Conservation (phyloP, 2,113 vertebrate genomes). For the Scomber colias region DNA sequence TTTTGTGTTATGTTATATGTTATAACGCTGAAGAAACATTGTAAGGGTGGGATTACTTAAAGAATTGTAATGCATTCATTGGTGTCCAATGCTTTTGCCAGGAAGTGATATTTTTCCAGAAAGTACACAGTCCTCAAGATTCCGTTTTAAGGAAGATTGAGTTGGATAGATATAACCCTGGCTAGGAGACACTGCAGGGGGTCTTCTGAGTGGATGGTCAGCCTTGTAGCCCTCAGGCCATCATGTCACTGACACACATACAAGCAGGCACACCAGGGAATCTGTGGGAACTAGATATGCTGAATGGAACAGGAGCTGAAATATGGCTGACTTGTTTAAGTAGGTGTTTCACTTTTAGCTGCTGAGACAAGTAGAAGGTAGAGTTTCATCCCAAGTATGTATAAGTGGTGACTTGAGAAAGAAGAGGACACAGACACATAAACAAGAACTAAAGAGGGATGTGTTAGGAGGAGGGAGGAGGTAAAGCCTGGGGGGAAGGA, state of each 20-base stretch:
- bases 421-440: not conserved
- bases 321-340: not conserved
- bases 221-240: conserved; percentile 73
- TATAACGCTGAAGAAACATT: too few relatives aligned
- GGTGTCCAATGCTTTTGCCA: too few relatives aligned
- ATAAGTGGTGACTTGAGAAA: not conserved
- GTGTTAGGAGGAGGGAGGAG: not conserved
- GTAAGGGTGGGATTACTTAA: not conserved
- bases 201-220: conserved; percentile 53
- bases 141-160: not conserved
- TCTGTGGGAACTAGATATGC: not conserved
- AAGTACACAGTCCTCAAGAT: too few relatives aligned
- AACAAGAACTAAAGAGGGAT: not conserved
- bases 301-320: conserved; percentile 8
- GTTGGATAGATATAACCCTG: conserved; percentile 21
- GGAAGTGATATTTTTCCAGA: too few relatives aligned
- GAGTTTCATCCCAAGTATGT: not conserved
- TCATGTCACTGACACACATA: conserved; percentile 54
- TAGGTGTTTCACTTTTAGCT: not conserved
- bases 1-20: too few relatives aligned
- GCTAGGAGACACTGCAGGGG: conserved; percentile 34
- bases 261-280: conserved; percentile 12
- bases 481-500: conserved; percentile 11
- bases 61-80: not conserved
- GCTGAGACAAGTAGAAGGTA: not conserved